These are phyloP conservation scores for Nemapogon koenigi DNA, from an alignment of 2,888 invertebrate genomes.

Conservation along the genomic window DNA sequence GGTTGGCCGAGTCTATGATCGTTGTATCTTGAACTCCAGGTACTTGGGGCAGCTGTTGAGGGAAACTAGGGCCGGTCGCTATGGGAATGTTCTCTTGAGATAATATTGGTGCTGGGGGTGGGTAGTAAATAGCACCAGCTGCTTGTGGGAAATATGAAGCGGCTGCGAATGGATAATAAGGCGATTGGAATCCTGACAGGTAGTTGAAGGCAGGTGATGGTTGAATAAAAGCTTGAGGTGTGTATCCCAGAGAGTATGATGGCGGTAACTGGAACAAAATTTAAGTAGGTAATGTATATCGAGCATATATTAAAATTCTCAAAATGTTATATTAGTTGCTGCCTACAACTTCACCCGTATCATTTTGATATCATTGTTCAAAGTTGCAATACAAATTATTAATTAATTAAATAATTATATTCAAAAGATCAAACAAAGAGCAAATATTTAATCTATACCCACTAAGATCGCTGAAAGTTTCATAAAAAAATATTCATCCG, in stretches of 20 bases:
- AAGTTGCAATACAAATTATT: too few relatives aligned
- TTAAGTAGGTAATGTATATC: too few relatives aligned
- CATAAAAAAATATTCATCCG: too few relatives aligned
- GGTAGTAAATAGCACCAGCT: conserved; percentile 7
- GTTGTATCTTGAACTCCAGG: conserved; percentile 38
- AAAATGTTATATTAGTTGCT: background rate
- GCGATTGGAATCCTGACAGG: conserved; percentile 24
- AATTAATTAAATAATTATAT: too few relatives aligned
- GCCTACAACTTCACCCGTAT: background rate
- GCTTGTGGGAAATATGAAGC: conserved; percentile 32
- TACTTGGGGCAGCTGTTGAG: background rate
- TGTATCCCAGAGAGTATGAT: conserved; percentile 27
- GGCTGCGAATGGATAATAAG: conserved; percentile 29
- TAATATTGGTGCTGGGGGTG: conserved; percentile 1
- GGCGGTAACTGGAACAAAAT: conserved; percentile 37
- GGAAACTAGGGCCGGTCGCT: background rate
- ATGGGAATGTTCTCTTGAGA: conserved; percentile 2
- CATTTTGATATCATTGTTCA: too few relatives aligned
- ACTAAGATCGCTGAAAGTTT: too few relatives aligned
- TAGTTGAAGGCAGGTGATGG: conserved; percentile 28
- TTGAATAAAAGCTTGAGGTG: conserved; percentile 35
- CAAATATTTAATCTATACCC: too few relatives aligned
- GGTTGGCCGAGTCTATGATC: conserved; percentile 44
- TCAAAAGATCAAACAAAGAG: too few relatives aligned
- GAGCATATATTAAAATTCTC: background rate